Base-by-base conservation (phyloP, 2,888 invertebrate species). In the Melieria picta region DNA sequence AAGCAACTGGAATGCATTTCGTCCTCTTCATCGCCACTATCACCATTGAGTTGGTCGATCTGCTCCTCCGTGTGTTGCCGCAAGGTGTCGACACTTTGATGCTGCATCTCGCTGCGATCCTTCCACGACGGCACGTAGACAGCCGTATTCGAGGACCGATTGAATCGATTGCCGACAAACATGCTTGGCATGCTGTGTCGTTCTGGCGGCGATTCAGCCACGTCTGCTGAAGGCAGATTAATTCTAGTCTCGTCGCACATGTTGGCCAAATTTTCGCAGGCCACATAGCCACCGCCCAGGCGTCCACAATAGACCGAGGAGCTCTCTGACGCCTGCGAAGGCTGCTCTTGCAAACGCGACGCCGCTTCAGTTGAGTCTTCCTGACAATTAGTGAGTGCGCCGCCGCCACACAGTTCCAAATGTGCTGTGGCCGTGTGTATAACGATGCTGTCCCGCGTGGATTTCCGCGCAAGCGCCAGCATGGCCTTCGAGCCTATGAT, bases 111-210 rank as follows among this genome's bases (percentile, higher is more conserved):
- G 13, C 82, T 80, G 4, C 85, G 84, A 48, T 83, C 82, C 56
- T 82, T 82, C 88, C 89, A 89, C 0, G 86, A 84, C 4, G 90
- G 90, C 75, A 89, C 89, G 81, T 89, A 89, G 46, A 90, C 89
- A 71, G 88, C 88, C 0, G 90, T 90, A 65, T 88, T 84, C 52
- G 88, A 88, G 70, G 87, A 88, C 69, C 87, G 85, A 80, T 89
- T 90, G 76, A 90, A 90, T 70, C 89, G 89, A 80, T 90, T 89
- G 5, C 89, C 90, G 42, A 90, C 89, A 81, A 90, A 90, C 72
- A 89, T 89, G 76, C 91, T 90, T 7, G 93, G 93, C 84, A 91
- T 91, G 82, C 92, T 93, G 77, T 91, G 91, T 46, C 92, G 88
- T 48, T 89, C 89, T 7, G 74, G 87, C 76, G 79, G 79, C 4